These are phyloP conservation scores for Hemicentrotus pulcherrimus DNA, from an alignment of 35 echinoderm and acorn worm genomes.

Conservation along the genomic window DNA sequence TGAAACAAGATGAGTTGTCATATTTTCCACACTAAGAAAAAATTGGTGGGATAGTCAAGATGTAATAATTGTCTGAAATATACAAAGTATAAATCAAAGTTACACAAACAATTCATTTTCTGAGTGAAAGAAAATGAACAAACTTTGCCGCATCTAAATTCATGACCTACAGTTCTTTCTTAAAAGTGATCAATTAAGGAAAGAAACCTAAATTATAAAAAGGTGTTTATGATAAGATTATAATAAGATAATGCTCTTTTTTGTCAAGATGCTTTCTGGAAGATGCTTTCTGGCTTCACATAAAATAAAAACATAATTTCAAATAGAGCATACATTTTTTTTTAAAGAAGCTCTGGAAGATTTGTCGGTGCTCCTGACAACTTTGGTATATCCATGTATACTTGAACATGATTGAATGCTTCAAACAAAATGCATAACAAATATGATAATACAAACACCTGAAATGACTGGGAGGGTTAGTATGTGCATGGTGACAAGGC, in stretches of 20 bases:
- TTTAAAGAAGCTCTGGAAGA: not conserved
- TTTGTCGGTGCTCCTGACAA: not conserved
- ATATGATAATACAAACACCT: not conserved
- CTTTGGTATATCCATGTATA: not conserved
- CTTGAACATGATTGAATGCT: not conserved
- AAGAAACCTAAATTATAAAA: not conserved
- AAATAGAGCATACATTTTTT: not conserved
- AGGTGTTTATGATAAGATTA: not conserved
- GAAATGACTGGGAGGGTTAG: not conserved
- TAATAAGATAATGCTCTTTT: not conserved
- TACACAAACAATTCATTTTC: not conserved
- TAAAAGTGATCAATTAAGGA: not conserved
- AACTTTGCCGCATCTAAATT: not conserved
- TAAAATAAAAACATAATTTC: not conserved
- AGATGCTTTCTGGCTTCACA: not conserved
- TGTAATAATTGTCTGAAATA: conserved; percentile 14
- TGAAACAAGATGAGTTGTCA: not conserved
- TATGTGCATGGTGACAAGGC: not conserved
- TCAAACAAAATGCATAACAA: not conserved
- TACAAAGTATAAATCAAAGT: not conserved
- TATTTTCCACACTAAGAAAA: not conserved
- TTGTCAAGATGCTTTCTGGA: conserved; percentile 1
- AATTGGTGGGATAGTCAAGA: not conserved
- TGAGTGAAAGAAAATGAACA: not conserved
- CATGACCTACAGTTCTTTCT: not conserved